A percentile compares a stretch with the other conserved stretches of the same genome.
phyloP scores from a whole-genome alignment of 2,888 invertebrate genomes.

The Cotesia congregata region DNA sequence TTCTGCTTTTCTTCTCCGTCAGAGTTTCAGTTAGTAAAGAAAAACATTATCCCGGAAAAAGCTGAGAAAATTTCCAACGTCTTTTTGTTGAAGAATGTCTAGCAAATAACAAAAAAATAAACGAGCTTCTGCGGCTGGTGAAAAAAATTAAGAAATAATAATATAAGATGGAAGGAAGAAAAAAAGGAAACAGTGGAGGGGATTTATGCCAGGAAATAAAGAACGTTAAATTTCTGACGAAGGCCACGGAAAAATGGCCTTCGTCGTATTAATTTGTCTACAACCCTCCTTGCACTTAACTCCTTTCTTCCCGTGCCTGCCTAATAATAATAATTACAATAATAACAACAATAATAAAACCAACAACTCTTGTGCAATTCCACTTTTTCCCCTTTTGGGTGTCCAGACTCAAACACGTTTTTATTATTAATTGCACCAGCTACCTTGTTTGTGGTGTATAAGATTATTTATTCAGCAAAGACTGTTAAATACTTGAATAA shows the following conservation, averaged over 20 bases:
- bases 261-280: slow-evolving; percentile 44
- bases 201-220: slow-evolving; percentile 15
- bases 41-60: slow-evolving; percentile 18
- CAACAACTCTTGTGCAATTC: slow-evolving; percentile 35
- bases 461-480: slow-evolving; percentile 33
- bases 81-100: background rate
- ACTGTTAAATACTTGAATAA: slow-evolving; percentile 21
- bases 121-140: background rate
- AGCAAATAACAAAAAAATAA: background rate
- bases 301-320: background rate
- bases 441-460: slow-evolving; percentile 1
- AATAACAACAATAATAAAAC: background rate
- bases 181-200: background rate
- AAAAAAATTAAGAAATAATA: background rate
- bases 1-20: background rate
- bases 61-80: slow-evolving; percentile 9
- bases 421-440: slow-evolving; percentile 45
- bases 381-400: slow-evolving; percentile 17
- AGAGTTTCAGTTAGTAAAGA: background rate
- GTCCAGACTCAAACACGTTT: slow-evolving; percentile 37
- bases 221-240: slow-evolving; percentile 17
- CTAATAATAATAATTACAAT: slow-evolving; percentile 2
- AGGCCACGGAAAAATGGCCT: slow-evolving; percentile 25
- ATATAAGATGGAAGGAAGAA: slow-evolving; percentile 3
- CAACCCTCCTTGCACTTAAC: slow-evolving; percentile 10